Percentiles rank a stretch among this genome's conserved stretches.
phyloP scores from a whole-genome alignment of 2,888 invertebrate species.

The Agriopis marginaria region DNA sequence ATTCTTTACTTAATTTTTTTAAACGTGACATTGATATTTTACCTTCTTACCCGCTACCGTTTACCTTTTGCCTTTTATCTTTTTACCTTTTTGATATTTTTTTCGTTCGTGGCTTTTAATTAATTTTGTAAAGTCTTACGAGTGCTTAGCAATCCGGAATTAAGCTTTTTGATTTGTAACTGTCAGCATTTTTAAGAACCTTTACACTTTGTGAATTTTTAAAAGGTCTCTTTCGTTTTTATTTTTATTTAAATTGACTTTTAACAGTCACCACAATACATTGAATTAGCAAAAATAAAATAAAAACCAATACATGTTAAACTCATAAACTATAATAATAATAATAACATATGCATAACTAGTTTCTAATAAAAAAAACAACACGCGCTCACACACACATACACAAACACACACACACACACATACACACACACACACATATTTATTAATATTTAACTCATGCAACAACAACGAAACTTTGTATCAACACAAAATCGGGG shows the following conservation, averaged over 20 bases:
- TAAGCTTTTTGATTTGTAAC: slow-evolving; percentile 37
- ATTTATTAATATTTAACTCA: not conserved
- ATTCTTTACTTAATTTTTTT: slow-evolving; percentile 43
- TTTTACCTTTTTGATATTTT: slow-evolving; percentile 29
- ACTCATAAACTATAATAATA: no score
- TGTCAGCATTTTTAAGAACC: slow-evolving; percentile 21
- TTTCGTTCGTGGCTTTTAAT: slow-evolving; percentile 40
- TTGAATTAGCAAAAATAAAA: no score
- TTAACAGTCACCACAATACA: no score
- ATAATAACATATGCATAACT: no score
- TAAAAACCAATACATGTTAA: no score
- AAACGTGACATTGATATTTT: slow-evolving; percentile 38
- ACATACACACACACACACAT: no score
- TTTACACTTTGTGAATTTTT: slow-evolving; percentile 14
- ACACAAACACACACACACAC: no score
- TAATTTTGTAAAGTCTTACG: slow-evolving; percentile 35
- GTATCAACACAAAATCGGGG: not conserved
- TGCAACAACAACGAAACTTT: slow-evolving; percentile 1
- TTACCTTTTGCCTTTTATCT: slow-evolving; percentile 33
- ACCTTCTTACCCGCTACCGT: slow-evolving; percentile 4
- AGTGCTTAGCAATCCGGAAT: slow-evolving; percentile 26
- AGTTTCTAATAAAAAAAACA: no score
- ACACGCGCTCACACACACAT: no score
- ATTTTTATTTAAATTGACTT: not conserved
- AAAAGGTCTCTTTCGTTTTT: slow-evolving; percentile 1